Conservation (phyloP, 2,113 vertebrate species). For the Corythoichthys haematopterus region DNA sequence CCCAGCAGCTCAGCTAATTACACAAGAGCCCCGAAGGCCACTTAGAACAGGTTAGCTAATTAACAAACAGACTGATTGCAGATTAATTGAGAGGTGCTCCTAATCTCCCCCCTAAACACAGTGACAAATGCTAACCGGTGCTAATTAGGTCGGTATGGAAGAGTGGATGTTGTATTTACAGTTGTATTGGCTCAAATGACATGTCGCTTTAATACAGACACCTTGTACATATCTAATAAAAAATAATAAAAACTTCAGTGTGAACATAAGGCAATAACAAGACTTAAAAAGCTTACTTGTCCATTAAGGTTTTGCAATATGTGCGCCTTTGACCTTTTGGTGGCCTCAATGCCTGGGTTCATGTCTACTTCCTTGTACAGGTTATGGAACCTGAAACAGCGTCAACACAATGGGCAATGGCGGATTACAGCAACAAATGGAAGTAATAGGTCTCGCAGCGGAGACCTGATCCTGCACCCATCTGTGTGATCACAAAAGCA, state of each 20-base stretch:
- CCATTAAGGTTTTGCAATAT: not conserved
- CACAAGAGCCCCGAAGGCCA: conserved; percentile 69
- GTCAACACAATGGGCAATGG: conserved; percentile 39
- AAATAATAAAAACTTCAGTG: not conserved
- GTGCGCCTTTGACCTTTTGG: conserved; percentile 3
- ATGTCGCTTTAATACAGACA: conserved; percentile 34
- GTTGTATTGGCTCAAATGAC: conserved; percentile 37
- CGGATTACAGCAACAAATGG: conserved; percentile 38
- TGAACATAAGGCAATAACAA: not conserved
- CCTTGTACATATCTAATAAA: conserved; percentile 9
- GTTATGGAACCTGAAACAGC: conserved; percentile 48
- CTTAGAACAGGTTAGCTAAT: conserved; percentile 73
- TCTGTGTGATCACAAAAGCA: conserved; percentile 50
- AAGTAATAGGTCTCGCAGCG: conserved; percentile 41
- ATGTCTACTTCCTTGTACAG: conserved; percentile 14
- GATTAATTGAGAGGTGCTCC: conserved; percentile 73
- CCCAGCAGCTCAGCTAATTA: conserved; percentile 71
- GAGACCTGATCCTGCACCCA: conserved; percentile 55
- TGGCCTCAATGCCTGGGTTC: conserved; percentile 1
- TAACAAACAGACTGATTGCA: conserved; percentile 74
- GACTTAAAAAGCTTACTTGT: not conserved
- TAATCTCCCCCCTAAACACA: conserved; percentile 69
- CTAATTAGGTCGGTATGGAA: conserved; percentile 62
- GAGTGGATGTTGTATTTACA: conserved; percentile 58
- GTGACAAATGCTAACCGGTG: conserved; percentile 68